phyloP scores from a whole-genome alignment of 2,113 vertebrate genomes.

The Dipodomys merriami region DNA sequence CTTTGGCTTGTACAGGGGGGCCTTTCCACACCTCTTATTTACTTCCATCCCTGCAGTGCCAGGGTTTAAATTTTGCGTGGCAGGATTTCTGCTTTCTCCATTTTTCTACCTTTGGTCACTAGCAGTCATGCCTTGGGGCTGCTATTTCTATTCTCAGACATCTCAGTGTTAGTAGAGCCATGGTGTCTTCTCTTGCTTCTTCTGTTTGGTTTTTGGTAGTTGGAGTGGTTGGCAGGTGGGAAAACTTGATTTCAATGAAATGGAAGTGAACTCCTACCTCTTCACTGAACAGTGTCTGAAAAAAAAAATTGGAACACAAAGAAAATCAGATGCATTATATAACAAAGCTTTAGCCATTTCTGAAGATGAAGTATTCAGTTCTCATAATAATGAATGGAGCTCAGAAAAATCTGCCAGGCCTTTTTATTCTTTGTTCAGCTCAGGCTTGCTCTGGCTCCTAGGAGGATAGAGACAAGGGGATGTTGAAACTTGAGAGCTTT shows the following conservation, averaged over 20 bases:
- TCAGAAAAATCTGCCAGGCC: slow-evolving; percentile 58
- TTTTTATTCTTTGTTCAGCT: slow-evolving; percentile 52
- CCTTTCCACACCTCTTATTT: not conserved
- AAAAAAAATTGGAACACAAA: slow-evolving; percentile 41
- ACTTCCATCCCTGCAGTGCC: not conserved
- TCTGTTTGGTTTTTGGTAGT: not conserved
- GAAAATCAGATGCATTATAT: slow-evolving; percentile 72
- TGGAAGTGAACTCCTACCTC: slow-evolving; percentile 57
- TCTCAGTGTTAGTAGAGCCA: not conserved
- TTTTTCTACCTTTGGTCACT: not conserved
- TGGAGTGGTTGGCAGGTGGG: not conserved
- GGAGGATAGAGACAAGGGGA: slow-evolving; percentile 62
- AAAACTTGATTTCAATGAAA: not conserved
- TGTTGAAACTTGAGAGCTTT: slow-evolving; percentile 57
- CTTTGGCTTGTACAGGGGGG: not conserved
- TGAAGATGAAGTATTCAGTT: slow-evolving; percentile 69
- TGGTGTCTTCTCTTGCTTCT: not conserved
- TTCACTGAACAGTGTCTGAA: slow-evolving; percentile 51
- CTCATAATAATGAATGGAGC: slow-evolving; percentile 41
- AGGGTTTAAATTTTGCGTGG: not conserved
- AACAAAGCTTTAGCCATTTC: slow-evolving; percentile 48
- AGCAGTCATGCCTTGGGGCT: not conserved
- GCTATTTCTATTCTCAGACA: not conserved
- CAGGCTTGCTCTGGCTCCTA: slow-evolving; percentile 60
- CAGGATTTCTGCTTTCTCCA: not conserved